Evolutionary conservation across 2,888 invertebrate genomes (phyloP).

Genomic region (Myopa tessellatipennis): DNA sequence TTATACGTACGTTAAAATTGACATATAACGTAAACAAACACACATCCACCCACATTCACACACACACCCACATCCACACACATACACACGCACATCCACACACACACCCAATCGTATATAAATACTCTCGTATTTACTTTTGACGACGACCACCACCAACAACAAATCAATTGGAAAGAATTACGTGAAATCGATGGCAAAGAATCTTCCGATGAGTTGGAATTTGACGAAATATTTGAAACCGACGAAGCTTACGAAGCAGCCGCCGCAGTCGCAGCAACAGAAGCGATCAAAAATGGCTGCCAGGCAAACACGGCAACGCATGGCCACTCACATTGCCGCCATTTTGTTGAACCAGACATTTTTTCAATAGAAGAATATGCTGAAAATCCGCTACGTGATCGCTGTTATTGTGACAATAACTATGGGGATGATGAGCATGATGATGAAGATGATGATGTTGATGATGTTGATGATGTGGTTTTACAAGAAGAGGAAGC

Average conservation of each 20-base stretch:
- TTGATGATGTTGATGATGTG: background rate
- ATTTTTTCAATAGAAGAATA: constrained; percentile 43
- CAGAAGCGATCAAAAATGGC: background rate
- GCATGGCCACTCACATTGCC: background rate
- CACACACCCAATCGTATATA: background rate
- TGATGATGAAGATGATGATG: background rate
- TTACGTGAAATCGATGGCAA: constrained; percentile 61
- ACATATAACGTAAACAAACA: constrained; percentile 2
- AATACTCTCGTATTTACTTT: background rate
- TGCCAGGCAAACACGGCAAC: background rate
- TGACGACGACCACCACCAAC: background rate
- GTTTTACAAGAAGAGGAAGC: background rate
- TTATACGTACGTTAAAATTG: background rate
- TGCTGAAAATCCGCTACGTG: background rate
- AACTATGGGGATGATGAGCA: background rate
- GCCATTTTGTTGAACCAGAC: constrained; percentile 28
- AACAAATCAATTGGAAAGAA: constrained; percentile 48
- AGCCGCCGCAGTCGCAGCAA: background rate
- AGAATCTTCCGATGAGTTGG: constrained; percentile 55
- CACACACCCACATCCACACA: background rate
- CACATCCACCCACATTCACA: background rate
- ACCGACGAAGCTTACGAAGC: constrained; percentile 51
- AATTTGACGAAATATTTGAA: constrained; percentile 54
- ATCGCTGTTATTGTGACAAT: constrained; percentile 43
- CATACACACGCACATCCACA: background rate